Evolutionary conservation across 1,140 invertebrate genomes (phyloP), one percentile per base, ranked within the genome.

Genomic region (Papilio aristodemus): DNA sequence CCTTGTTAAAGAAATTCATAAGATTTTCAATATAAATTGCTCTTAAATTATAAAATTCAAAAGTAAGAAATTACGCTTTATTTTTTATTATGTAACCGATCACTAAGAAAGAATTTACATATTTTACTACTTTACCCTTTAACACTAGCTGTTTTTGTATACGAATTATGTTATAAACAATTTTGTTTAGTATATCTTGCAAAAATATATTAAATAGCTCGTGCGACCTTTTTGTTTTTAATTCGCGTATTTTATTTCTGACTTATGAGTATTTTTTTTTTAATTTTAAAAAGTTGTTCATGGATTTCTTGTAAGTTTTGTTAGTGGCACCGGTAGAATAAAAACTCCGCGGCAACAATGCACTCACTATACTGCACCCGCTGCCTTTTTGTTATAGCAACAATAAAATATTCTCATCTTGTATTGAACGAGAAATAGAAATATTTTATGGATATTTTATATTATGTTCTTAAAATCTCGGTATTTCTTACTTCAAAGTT

Each of bases 371-470:
- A 54, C 46, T 54, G 19, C 46, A 10, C 46, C 46, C 46, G 46
- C 19, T 54, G 46, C 46, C 46, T 54, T 54, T 54, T 54, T 54
- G 46, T 54, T 54, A 54, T 22, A 54, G 46, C 19, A 54, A 54
- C 19, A 54, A 54, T 54, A 54, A 54, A 54, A 54, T 54, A 54
- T 54, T 54, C 19, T 54, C 46, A 54, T 54, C 46, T 54, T 11
- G 46, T 54, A 54, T 54, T 54, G 46, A 54, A 54, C 46, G 46
- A 54, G 46, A 54, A 54, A 54, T 54, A 54, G 46, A 54, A 54
- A 54, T 25, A 54, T 54, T 54, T 54, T 54, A 54, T 54, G n/a
- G 46, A 54, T 54, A 54, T 54, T 54, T 54, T 54, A 54, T 54
- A 19, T 54, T 19, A 54, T 25, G 19, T 54, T 54, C 43, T 50